phyloP scores from a whole-genome alignment of 2,888 invertebrate genomes.

The Orthonevra nobilis region DNA sequence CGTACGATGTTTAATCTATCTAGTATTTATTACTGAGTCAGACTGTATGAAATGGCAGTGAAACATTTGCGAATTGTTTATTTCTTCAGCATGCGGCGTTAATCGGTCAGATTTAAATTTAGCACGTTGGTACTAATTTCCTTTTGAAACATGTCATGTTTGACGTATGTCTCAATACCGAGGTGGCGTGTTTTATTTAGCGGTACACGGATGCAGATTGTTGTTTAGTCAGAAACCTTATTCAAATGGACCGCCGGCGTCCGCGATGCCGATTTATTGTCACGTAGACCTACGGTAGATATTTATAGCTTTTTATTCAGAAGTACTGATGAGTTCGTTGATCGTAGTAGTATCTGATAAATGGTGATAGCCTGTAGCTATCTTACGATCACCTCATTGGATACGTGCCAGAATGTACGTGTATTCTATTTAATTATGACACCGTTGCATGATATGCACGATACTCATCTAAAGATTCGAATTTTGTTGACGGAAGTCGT shows the following conservation, averaged over 20 bases:
- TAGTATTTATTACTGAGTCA: conserved; percentile 33
- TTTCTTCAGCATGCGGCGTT: background rate
- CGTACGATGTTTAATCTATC: conserved; percentile 39
- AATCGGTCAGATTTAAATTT: conserved; percentile 11
- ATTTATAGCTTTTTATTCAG: background rate
- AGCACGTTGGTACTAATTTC: conserved; percentile 6
- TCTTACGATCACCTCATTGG: conserved; percentile 12
- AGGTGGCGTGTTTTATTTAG: background rate
- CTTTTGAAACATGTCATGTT: background rate
- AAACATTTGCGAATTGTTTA: background rate
- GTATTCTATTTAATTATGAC: too few species aligned
- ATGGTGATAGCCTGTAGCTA: too few species aligned
- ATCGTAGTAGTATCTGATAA: too few species aligned
- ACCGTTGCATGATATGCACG: too few species aligned
- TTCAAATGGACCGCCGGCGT: background rate
- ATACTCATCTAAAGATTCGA: too few species aligned
- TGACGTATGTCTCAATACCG: conserved; percentile 10
- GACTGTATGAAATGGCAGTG: conserved; percentile 5
- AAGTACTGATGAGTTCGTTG: conserved; percentile 10
- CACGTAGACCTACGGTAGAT: background rate
- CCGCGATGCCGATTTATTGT: background rate
- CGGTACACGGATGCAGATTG: background rate
- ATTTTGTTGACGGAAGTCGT: too few species aligned
- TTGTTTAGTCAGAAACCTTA: too few species aligned
- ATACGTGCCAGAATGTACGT: conserved; percentile 16